phyloP scores from a whole-genome alignment of 2,113 vertebrate species.

The Ctenomys sociabilis region DNA sequence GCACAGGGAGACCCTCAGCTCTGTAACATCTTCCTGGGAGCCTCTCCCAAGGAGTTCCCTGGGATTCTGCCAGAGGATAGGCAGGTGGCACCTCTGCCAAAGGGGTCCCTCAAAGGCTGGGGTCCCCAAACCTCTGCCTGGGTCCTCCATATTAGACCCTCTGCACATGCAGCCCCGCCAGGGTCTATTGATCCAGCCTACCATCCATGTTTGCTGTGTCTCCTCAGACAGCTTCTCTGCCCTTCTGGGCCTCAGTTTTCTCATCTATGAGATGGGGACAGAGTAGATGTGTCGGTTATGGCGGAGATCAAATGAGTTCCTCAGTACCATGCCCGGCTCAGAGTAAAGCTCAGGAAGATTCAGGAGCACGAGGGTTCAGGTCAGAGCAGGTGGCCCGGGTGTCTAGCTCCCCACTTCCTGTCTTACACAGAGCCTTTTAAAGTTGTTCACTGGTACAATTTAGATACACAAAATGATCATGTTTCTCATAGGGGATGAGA shows the following conservation, averaged over 20 bases:
- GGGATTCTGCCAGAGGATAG: neutral
- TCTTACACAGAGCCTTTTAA: neutral
- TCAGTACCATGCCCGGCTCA: fast-evolving
- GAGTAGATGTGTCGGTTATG: neutral
- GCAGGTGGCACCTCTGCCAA: neutral
- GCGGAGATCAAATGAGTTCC: neutral
- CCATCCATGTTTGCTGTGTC: neutral
- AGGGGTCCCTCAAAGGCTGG: neutral
- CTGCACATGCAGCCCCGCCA: neutral
- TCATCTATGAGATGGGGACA: neutral
- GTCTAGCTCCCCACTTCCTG: neutral
- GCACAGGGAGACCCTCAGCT: neutral
- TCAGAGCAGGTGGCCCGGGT: neutral
- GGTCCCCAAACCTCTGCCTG: neutral
- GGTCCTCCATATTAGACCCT: neutral
- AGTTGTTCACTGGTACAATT: too few species aligned
- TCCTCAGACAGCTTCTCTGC: too few species aligned
- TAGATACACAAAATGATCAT: neutral
- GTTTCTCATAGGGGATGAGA: too few species aligned
- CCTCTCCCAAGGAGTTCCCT: neutral
- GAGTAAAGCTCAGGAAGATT: too few species aligned
- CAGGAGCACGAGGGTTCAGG: neutral
- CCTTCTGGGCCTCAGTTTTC: neutral
- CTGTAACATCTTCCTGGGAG: neutral
- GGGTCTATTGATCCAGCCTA: fast-evolving